phyloP scores from a whole-genome alignment of 2,888 invertebrate species.

The Philopedon plagiatum region DNA sequence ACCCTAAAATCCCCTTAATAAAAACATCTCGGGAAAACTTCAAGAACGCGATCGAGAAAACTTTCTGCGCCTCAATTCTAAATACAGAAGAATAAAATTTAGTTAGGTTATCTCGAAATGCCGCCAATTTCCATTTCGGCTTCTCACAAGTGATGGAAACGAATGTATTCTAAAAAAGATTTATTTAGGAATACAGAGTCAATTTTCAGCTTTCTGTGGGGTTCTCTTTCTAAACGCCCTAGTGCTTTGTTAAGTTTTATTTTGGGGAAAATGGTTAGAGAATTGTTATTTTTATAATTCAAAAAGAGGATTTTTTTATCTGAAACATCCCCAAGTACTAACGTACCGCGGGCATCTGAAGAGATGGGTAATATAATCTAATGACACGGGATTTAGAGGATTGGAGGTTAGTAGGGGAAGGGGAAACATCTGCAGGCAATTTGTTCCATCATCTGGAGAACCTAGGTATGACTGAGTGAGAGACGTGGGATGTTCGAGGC shows the following conservation, averaged over 20 bases:
- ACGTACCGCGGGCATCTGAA: no score
- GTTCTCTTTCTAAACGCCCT: constrained; percentile 1
- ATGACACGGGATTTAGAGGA: no score
- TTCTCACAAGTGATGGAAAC: constrained; percentile 17
- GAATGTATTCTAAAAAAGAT: constrained; percentile 26
- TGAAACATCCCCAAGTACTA: no score
- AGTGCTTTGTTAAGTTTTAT: constrained; percentile 8
- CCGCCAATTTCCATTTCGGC: constrained; percentile 20
- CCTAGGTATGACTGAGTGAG: no score
- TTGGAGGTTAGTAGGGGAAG: no score
- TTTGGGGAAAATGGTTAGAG: neutral
- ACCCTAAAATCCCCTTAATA: constrained; percentile 47
- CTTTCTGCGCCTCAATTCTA: constrained; percentile 4
- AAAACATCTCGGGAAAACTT: constrained; percentile 54
- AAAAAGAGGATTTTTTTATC: no score
- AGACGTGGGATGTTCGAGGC: no score
- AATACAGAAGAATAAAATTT: constrained; percentile 23
- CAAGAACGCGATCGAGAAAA: constrained; percentile 55
- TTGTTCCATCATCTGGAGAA: no score
- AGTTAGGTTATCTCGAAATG: constrained; percentile 11
- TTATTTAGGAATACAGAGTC: constrained; percentile 24
- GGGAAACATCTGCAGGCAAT: no score
- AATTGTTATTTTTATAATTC: neutral
- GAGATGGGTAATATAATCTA: no score
- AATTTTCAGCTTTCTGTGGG: constrained; percentile 6